phyloP scores from a whole-genome alignment of 2,797 vertebrate genomes.

The Coccyzus lansbergi region DNA sequence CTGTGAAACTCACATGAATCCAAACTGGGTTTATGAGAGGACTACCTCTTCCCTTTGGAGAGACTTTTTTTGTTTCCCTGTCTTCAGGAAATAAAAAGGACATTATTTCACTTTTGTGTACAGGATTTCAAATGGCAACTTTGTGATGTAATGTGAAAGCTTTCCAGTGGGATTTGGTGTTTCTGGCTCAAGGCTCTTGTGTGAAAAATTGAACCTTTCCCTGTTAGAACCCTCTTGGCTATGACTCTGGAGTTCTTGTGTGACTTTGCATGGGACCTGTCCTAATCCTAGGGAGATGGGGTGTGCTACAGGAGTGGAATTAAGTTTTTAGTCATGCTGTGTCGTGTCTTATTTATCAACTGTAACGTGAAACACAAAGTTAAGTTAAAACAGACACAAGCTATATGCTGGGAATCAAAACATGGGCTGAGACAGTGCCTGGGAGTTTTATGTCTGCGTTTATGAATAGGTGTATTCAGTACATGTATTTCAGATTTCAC shows the following conservation, averaged over 20 bases:
- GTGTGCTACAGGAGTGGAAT: not conserved
- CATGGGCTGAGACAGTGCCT: not conserved
- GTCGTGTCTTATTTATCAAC: not conserved
- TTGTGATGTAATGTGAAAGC: conserved; percentile 12
- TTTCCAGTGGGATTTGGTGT: not conserved
- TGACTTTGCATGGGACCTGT: not conserved
- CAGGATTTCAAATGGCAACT: not conserved
- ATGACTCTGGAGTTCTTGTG: not conserved
- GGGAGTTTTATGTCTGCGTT: not conserved
- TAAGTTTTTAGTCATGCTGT: not conserved
- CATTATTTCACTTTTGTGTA: conserved; percentile 5
- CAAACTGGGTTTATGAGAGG: not conserved
- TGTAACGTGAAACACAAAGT: not conserved
- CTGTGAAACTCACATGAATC: not conserved
- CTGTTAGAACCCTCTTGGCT: not conserved
- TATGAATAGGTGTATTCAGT: not conserved
- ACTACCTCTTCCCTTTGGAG: not conserved
- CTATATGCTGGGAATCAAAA: not conserved
- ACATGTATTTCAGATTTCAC: not conserved
- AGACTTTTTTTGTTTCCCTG: not conserved
- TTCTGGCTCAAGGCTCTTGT: not conserved
- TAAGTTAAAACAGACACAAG: not conserved
- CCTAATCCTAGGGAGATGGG: not conserved
- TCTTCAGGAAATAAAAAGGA: conserved; percentile 31
- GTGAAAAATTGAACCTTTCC: not conserved